These are phyloP conservation scores for Oncorhynchus clarkii DNA, from an alignment of 2,113 vertebrate species.

Conservation along the genomic window DNA sequence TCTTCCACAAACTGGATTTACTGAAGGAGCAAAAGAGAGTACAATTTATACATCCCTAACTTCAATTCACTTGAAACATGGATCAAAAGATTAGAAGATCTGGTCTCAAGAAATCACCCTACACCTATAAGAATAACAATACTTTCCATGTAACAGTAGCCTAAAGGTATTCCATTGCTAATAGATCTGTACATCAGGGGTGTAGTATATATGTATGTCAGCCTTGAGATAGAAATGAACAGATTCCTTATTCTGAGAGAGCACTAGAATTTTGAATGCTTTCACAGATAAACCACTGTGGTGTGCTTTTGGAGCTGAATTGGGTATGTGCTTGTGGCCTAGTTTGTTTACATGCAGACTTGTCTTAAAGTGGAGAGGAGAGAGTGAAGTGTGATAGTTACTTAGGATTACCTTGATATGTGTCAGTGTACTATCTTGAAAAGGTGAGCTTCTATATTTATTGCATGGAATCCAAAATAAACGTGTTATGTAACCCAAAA, in stretches of 20 bases:
- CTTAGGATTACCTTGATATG: background rate
- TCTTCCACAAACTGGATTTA: conserved; percentile 98
- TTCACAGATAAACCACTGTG: background rate
- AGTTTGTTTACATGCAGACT: background rate
- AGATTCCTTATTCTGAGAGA: background rate
- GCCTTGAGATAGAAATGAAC: background rate
- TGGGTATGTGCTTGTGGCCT: background rate
- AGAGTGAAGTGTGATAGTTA: background rate
- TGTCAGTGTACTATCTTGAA: background rate
- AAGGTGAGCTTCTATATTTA: background rate
- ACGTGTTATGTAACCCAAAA: background rate
- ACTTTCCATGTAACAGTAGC: too few relatives aligned
- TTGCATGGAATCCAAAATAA: background rate
- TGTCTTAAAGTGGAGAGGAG: background rate
- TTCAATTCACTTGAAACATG: background rate
- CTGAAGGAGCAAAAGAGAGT: conserved; percentile 25
- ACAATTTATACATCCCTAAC: background rate
- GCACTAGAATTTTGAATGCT: background rate
- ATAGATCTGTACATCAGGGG: too few relatives aligned
- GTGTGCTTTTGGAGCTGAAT: background rate
- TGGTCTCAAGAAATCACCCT: too few relatives aligned
- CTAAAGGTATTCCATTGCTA: too few relatives aligned
- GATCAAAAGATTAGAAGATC: background rate
- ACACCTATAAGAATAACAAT: too few relatives aligned
- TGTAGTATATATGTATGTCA: background rate